Percentiles rank a stretch among this genome's conserved stretches.
These are phyloP conservation scores for Canis aureus DNA, from an alignment of 2,113 vertebrate species.

Conservation along the genomic window DNA sequence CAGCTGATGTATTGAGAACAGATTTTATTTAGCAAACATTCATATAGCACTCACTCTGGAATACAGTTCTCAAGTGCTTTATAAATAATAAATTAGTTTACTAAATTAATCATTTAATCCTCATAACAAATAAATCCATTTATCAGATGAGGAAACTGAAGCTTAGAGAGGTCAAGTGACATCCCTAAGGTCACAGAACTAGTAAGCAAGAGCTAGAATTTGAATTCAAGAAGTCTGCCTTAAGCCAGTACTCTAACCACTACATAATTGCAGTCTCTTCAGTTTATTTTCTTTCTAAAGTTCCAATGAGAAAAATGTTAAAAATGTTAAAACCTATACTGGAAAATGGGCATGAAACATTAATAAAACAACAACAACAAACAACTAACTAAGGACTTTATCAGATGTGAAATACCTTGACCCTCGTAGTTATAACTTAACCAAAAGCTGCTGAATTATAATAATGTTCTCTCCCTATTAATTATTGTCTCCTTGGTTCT, in stretches of 20 bases:
- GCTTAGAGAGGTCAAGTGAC: conserved; percentile 9
- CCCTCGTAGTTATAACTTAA: neutral
- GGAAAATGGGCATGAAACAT: conserved; percentile 49
- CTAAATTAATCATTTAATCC: neutral
- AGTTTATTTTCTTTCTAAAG: conserved; percentile 32
- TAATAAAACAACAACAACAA: neutral
- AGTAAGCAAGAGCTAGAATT: conserved; percentile 6
- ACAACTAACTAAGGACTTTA: conserved; percentile 11
- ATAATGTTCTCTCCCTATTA: neutral
- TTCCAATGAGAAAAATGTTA: conserved; percentile 30
- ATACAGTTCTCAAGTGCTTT: neutral
- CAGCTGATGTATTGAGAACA: neutral
- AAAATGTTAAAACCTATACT: conserved; percentile 7
- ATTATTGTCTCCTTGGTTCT: neutral
- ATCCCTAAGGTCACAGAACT: neutral
- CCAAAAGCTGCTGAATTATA: neutral
- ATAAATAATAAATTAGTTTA: neutral
- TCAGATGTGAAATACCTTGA: neutral
- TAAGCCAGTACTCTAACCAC: neutral
- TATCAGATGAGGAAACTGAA: conserved; percentile 41
- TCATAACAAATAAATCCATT: conserved; percentile 24
- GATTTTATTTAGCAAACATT: conserved; percentile 55
- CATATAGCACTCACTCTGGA: neutral
- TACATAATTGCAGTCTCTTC: neutral
- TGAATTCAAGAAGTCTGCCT: conserved; percentile 41